phyloP scores from a whole-genome alignment of 2,113 vertebrate species.

The Catharus bicknelli region DNA sequence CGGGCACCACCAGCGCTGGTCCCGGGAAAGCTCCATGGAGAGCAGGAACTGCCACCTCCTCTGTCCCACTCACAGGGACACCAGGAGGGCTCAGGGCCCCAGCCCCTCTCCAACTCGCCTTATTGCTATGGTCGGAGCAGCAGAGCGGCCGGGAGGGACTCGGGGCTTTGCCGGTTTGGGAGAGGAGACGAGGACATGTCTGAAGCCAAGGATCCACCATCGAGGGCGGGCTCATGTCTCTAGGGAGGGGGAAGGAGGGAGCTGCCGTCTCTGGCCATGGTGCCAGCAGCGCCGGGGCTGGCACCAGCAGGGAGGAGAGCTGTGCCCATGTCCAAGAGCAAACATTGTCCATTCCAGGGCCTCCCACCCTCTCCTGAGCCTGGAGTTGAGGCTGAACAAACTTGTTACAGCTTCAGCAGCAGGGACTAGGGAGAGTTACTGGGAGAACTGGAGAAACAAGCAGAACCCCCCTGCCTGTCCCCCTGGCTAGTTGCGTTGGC shows the following conservation, averaged over 20 bases:
- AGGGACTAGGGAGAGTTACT: background rate
- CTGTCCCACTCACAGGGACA: background rate
- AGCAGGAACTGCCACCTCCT: background rate
- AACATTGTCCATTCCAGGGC: background rate
- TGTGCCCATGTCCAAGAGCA: background rate
- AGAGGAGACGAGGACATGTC: background rate
- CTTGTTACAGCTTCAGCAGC: background rate
- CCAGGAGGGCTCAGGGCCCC: background rate
- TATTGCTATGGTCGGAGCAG: slow-evolving; percentile 69
- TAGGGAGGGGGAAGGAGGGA: background rate
- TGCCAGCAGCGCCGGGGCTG: background rate
- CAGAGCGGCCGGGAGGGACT: background rate
- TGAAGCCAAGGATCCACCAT: background rate
- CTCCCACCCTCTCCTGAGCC: background rate
- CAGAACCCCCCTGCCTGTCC: background rate
- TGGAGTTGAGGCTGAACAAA: background rate
- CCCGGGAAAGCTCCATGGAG: background rate
- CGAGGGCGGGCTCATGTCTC: background rate
- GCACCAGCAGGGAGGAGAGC: background rate
- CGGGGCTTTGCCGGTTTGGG: background rate
- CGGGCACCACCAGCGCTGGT: background rate
- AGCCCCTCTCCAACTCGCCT: slow-evolving; percentile 24
- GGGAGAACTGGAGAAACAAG: background rate
- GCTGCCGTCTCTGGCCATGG: background rate
- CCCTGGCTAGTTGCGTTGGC: slow-evolving; percentile 61